Percentiles rank a stretch among this genome's conserved stretches.
Conservation (phyloP, 2,888 invertebrate genomes). For the Acheta domesticus region DNA sequence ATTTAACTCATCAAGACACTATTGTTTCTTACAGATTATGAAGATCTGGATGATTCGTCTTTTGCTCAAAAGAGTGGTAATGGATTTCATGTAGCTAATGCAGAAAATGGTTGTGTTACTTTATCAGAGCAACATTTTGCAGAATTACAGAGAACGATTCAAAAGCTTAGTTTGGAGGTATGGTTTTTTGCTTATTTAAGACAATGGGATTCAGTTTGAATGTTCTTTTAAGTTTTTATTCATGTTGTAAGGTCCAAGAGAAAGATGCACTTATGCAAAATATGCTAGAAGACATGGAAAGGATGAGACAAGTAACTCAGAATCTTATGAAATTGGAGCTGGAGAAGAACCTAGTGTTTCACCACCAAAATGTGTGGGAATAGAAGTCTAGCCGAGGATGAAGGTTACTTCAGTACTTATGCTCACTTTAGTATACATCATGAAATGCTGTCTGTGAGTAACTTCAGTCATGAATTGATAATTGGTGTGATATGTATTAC, state of each 20-base stretch:
- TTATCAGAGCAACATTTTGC: constrained; percentile 59
- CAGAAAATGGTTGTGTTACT: constrained; percentile 60
- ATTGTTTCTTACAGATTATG: constrained; percentile 49
- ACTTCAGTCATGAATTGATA: background rate
- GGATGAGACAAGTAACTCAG: constrained; percentile 60
- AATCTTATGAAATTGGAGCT: constrained; percentile 53
- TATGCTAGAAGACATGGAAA: constrained; percentile 58
- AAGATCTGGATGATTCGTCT: constrained; percentile 49
- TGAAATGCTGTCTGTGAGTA: constrained; percentile 80
- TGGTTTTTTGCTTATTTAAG: constrained; percentile 3
- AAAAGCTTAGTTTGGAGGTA: constrained; percentile 55
- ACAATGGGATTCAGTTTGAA: too few species aligned
- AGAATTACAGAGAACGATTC: constrained; percentile 59
- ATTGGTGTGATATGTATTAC: too few species aligned
- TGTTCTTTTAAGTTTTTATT: background rate
- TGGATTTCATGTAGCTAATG: constrained; percentile 53
- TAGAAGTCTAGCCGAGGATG: constrained; percentile 63
- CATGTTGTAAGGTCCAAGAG: constrained; percentile 30
- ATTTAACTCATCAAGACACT: too few species aligned
- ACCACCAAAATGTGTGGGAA: constrained; percentile 46
- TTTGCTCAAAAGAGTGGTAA: constrained; percentile 22
- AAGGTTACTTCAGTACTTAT: constrained; percentile 53
- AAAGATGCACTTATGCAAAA: constrained; percentile 55
- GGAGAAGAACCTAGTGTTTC: constrained; percentile 45
- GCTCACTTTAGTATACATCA: constrained; percentile 65